phyloP scores from a whole-genome alignment of 2,113 vertebrate genomes.

The Chloroceryle aenea region DNA sequence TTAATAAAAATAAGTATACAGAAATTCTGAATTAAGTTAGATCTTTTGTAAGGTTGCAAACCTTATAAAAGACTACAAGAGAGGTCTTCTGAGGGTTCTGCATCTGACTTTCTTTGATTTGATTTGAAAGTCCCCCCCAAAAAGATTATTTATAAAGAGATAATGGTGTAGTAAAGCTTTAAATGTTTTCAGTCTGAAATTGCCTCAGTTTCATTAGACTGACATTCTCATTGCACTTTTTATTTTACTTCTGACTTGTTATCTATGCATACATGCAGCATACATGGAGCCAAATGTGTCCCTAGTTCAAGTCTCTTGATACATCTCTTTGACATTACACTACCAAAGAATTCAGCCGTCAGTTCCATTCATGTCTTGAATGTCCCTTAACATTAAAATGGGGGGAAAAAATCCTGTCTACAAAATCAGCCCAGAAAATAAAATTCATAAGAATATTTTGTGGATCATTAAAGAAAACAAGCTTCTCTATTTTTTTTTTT shows the following conservation, averaged over 20 bases:
- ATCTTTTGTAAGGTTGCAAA: not conserved
- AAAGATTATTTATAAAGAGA: not conserved
- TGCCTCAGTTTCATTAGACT: not conserved
- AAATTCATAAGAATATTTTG: not conserved
- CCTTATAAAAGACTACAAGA: not conserved
- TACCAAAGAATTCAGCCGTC: not conserved
- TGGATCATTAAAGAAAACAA: not conserved
- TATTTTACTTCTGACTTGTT: not conserved
- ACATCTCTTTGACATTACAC: not conserved
- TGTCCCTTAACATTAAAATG: not conserved
- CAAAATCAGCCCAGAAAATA: not conserved
- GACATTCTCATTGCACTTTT: not conserved
- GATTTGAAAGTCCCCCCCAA: not conserved
- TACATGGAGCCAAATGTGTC: not conserved
- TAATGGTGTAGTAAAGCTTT: not conserved
- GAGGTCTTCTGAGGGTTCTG: not conserved
- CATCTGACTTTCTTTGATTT: not conserved
- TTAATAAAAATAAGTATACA: not conserved
- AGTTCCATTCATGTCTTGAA: not conserved
- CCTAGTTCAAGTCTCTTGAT: not conserved
- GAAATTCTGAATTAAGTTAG: not conserved
- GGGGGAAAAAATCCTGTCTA: not conserved
- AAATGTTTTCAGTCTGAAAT: not conserved
- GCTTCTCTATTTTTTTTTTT: not conserved
- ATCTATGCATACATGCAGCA: not conserved